Evolutionary conservation across 1,140 invertebrate species (phyloP), one percentile per base, ranked within the genome.

Genomic region (Pseudachorutes palmiensis): DNA sequence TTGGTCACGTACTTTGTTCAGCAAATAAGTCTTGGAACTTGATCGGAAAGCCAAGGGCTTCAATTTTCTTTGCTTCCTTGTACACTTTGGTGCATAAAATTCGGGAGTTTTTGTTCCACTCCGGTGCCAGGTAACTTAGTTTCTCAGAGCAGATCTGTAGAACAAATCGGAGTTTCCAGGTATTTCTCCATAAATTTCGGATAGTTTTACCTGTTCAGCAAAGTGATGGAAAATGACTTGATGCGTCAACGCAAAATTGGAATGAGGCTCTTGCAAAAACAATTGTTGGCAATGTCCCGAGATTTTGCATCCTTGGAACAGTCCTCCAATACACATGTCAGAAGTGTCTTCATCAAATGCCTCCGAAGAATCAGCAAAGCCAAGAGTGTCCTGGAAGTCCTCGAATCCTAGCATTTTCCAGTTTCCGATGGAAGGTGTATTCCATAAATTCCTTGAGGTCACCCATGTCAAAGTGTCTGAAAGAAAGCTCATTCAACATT

Each of bases 1-100:
- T 64, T 64, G n/a, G 5, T 45, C 12, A 5, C 14, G 3, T 61
- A 66, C 65, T 31, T 66, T 67, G 66, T 55, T 67, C 66, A 29
- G 45, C 30, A 45, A 67, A 67, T 14, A 67, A 28, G 41, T 67
- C 66, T 28, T 41, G 36, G 16, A 3, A 51, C n/a, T 26, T 32
- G 30, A n/a, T 24, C 5, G 66, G 66, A 67, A 67, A 67, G 32
- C 28, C 49, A 2, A 5, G 19, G 2, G n/a, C 26, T 2, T 28
- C 30, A 41, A 62, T 62, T 3, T n/a, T 12, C 2, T 33, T 62
- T 19, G 51, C 12, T 24, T 55, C 51, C 5, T 14, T 24, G 24
- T 55, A 55, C 9, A 55, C 24, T 19, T 22, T 14, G 24, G 51
- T 14, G 51, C 51, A 55, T 19, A 45, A 19, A 12, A 19, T 19